Evolutionary conservation across 2,113 vertebrate genomes (phyloP).

Genomic region (Danionella cerebrum): DNA sequence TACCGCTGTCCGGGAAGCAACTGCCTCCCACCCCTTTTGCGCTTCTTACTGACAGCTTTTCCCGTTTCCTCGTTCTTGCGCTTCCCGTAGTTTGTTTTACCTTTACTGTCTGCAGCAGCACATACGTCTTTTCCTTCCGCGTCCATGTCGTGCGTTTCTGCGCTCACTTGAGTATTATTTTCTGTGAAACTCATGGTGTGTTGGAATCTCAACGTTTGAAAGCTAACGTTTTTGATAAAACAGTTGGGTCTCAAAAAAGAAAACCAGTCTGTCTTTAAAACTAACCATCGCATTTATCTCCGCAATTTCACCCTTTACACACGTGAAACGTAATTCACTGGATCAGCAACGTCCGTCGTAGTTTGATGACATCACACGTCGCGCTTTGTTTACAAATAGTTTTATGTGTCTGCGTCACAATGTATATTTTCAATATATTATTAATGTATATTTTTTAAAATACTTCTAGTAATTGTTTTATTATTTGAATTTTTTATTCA

Average conservation of each 20-base stretch:
- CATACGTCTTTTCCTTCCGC: constrained; percentile 4
- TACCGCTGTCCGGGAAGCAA: constrained; percentile 66
- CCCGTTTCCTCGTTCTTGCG: constrained; percentile 52
- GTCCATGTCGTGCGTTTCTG: constrained; percentile 42
- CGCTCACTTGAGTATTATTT: not conserved
- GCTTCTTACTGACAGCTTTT: constrained; percentile 46
- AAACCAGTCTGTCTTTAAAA: not conserved
- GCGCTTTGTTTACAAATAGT: not conserved
- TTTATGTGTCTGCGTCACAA: not conserved
- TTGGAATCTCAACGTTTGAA: not conserved
- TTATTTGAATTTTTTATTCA: too few species aligned
- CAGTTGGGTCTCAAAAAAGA: not conserved
- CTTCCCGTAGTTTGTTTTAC: constrained; percentile 44
- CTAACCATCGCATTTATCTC: not conserved
- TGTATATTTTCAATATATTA: not conserved
- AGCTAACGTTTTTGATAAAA: not conserved
- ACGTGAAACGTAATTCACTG: not conserved
- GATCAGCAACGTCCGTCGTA: not conserved
- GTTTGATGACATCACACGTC: constrained; percentile 19
- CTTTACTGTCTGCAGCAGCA: not conserved
- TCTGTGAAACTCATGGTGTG: not conserved
- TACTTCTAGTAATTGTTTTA: too few species aligned
- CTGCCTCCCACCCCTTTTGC: constrained; percentile 52
- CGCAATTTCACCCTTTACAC: not conserved
- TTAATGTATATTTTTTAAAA: not conserved